phyloP scores from a whole-genome alignment of 1,140 invertebrate species.

The Bombus balteatus region DNA sequence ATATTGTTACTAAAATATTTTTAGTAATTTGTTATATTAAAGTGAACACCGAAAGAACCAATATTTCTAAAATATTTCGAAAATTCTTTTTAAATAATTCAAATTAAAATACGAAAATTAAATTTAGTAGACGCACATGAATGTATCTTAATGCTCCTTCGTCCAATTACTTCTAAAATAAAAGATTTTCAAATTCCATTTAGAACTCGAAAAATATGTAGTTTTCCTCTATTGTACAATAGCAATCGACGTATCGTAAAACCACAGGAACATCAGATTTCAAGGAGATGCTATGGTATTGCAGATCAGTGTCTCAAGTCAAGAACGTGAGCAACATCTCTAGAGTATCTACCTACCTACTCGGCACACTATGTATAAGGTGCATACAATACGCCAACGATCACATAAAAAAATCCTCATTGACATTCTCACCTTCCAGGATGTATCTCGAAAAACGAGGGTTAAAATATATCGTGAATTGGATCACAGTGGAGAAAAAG shows the following conservation, averaged over 20 bases:
- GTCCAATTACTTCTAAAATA: neutral
- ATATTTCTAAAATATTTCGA: neutral
- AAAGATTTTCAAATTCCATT: neutral
- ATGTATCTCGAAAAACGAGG: neutral
- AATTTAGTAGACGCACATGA: too few species aligned
- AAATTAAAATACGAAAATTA: neutral
- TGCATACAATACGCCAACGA: neutral
- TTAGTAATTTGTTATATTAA: neutral
- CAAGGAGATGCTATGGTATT: neutral
- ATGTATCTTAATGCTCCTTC: neutral
- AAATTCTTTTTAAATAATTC: neutral
- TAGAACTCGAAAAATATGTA: neutral
- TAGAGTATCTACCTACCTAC: neutral
- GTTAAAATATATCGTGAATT: neutral
- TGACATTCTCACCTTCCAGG: too few species aligned
- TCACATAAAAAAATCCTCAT: neutral
- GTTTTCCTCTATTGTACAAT: neutral
- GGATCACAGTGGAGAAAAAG: neutral
- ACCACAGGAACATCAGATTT: slow-evolving; percentile 20
- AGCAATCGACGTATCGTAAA: neutral
- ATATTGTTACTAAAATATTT: neutral
- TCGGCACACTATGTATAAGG: too few species aligned
- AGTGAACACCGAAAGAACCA: neutral
- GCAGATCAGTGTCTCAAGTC: neutral
- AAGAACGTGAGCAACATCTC: slow-evolving; percentile 22